Conservation (phyloP, 2,113 vertebrate species). For the Alexandromys fortis region DNA sequence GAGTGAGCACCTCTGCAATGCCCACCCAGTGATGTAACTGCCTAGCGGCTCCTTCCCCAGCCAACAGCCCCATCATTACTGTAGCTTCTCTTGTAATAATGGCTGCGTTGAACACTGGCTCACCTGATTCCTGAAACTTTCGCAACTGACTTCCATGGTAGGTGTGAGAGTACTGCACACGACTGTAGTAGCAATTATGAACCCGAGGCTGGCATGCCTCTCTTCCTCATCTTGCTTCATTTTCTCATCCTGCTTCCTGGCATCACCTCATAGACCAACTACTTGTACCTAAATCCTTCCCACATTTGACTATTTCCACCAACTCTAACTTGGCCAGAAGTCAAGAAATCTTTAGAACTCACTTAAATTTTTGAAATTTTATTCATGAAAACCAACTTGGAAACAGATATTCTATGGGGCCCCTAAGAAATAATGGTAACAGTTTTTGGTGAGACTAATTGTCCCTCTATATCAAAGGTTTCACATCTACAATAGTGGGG, state of each 20-base stretch:
- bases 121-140: background rate
- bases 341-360: background rate
- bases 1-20: no score
- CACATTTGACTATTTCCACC: background rate
- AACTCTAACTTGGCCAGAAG: background rate
- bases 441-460: background rate
- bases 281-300: background rate
- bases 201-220: background rate
- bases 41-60: background rate
- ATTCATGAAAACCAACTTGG: background rate
- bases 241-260: background rate
- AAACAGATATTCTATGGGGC: background rate
- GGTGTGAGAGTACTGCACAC: background rate
- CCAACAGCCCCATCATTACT: background rate
- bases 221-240: background rate
- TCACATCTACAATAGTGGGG: background rate
- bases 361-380: background rate
- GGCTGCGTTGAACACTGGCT: background rate
- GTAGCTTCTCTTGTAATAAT: background rate
- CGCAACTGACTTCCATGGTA: background rate
- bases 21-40: background rate
- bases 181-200: background rate
- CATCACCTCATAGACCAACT: background rate
- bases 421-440: background rate
- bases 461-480: background rate